Percentiles rank a stretch among this genome's conserved stretches.
These are phyloP conservation scores for Mythimna vitellina DNA, from an alignment of 2,888 invertebrate genomes.

Conservation along the genomic window DNA sequence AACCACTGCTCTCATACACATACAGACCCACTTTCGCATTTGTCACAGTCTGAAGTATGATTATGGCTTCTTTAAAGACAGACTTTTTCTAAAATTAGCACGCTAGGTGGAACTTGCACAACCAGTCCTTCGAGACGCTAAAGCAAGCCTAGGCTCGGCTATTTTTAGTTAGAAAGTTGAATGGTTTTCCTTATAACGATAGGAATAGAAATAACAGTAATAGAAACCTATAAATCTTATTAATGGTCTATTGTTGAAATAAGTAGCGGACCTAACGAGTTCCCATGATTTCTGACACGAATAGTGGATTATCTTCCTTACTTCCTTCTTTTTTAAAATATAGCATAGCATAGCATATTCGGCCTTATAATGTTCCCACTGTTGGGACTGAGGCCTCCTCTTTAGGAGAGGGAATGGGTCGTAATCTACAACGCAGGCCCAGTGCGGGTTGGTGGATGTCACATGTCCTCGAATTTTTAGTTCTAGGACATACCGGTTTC, in stretches of 20 bases:
- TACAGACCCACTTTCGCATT: too few relatives aligned
- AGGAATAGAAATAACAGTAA: conserved; percentile 6
- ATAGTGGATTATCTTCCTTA: conserved; percentile 14
- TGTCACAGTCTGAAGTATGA: too few relatives aligned
- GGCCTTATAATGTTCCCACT: too few relatives aligned
- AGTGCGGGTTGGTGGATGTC: too few relatives aligned
- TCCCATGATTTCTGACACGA: conserved; percentile 6
- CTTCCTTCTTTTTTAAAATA: too few relatives aligned
- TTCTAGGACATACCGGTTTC: too few relatives aligned
- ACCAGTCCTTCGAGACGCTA: conserved; percentile 14
- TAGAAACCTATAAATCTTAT: conserved; percentile 9
- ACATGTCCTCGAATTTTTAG: too few relatives aligned
- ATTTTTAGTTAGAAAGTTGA: conserved; percentile 36
- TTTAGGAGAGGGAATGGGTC: too few relatives aligned
- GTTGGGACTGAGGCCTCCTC: too few relatives aligned
- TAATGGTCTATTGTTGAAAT: conserved; percentile 15
- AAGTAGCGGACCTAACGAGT: conserved; percentile 20
- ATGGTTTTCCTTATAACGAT: conserved; percentile 5
- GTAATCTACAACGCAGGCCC: too few relatives aligned
- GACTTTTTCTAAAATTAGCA: conserved; percentile 6
- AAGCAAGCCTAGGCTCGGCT: not conserved
- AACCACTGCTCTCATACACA: too few relatives aligned
- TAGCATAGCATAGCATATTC: too few relatives aligned
- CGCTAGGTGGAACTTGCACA: conserved; percentile 2
- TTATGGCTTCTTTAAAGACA: not conserved